Evolutionary conservation across 2,797 vertebrate species (phyloP).

Genomic region (Smutsia temminckii): DNA sequence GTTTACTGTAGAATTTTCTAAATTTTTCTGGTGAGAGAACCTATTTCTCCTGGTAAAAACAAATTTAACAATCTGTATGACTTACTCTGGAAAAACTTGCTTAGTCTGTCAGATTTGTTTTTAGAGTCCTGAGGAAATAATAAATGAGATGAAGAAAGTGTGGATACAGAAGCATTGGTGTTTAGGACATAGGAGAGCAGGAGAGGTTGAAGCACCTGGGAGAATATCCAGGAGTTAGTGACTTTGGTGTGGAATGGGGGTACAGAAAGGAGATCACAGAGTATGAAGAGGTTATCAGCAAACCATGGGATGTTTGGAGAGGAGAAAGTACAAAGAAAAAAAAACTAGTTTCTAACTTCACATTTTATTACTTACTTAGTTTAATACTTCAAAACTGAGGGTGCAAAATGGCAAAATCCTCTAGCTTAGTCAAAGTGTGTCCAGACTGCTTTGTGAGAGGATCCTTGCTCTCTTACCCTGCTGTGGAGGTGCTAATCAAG

Average conservation of each 20-base stretch:
- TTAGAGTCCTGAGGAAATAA: background rate
- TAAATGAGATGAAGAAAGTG: background rate
- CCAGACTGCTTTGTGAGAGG: background rate
- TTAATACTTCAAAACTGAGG: background rate
- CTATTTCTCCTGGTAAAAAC: background rate
- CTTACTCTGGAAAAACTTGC: background rate
- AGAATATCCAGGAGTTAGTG: background rate
- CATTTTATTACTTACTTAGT: background rate
- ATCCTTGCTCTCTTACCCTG: background rate
- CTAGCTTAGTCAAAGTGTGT: background rate
- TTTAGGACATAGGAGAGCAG: background rate
- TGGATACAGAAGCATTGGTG: background rate
- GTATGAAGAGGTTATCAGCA: background rate
- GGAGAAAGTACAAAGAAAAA: background rate
- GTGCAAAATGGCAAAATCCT: background rate
- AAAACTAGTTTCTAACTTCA: background rate
- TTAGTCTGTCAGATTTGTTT: background rate
- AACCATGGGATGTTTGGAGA: background rate
- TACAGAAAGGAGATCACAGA: background rate
- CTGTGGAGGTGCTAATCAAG: background rate
- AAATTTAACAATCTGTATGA: conserved; percentile 2
- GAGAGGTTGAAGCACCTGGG: background rate
- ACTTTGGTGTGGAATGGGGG: fast-evolving
- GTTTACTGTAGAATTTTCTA: conserved; percentile 19
- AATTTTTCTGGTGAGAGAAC: background rate